These are phyloP conservation scores for Phymanthus crucifer DNA, from an alignment of 92 coral and sea anemone genomes.

Conservation along the genomic window DNA sequence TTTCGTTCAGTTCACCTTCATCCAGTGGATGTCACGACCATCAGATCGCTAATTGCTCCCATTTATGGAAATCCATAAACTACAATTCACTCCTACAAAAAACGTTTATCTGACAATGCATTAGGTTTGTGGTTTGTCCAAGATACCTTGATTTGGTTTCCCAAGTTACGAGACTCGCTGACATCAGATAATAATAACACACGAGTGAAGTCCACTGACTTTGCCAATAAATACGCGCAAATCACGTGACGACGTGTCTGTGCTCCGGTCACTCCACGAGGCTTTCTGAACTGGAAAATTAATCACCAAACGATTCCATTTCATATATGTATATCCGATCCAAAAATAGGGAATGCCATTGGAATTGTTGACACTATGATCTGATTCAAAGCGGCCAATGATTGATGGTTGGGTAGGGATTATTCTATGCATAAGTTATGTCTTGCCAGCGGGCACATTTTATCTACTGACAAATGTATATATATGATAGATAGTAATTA, in stretches of 20 bases:
- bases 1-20: neutral
- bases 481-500: neutral
- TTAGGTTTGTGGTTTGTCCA: neutral
- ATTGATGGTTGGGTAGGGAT: neutral
- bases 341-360: neutral
- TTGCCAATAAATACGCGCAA: neutral
- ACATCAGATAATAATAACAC: constrained; percentile 6
- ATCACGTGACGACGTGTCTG: neutral
- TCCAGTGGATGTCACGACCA: neutral
- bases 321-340: neutral
- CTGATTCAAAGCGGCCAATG: neutral
- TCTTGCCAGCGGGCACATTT: neutral
- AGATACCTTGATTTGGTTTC: constrained; percentile 1
- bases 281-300: neutral
- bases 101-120: neutral
- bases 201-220: neutral
- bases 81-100: neutral
- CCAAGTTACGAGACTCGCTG: neutral
- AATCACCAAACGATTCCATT: neutral
- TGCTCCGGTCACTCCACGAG: neutral
- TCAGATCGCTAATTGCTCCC: neutral
- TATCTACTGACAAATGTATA: neutral
- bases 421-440: neutral
- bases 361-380: neutral
- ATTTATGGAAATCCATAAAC: neutral